Evolutionary conservation across 2,888 invertebrate species (phyloP), one percentile per base, ranked within the genome.

Genomic region (Cheilosia soror): DNA sequence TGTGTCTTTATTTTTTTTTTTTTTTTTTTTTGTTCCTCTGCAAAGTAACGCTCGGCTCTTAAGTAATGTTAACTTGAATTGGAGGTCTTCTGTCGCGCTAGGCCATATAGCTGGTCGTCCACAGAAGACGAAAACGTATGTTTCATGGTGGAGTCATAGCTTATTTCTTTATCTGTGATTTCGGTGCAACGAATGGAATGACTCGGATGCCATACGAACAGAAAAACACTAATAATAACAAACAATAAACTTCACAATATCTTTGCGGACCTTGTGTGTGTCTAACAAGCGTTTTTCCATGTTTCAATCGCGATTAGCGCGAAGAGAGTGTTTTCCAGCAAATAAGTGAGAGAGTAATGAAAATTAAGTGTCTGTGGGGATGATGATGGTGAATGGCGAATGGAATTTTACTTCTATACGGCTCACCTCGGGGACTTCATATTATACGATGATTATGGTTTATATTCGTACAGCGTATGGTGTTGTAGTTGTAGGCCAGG

Each of bases 91-190:
- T 85, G 84, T 80, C 75, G 85, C 80, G 71, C 66, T 69, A 75
- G 63, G 77, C 77, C 55, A 55, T 15, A 76, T 31, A 37, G 20
- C 20, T 20, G 20, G 11, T 37, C 37, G 37, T 11, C 11, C 37
- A 4, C 37, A 60, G 51, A 58, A 79, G 51, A 31, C 40, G 42
- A 33, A 62, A 79, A 71, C 62, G 37, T 69, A 69, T 68, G 77
- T 68, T 68, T 60, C 73, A 58, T 55, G 57, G 33, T 31, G 51
- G 6, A 77, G 80, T 85, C 85, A 76, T 85, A 85, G 85, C 85
- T 85, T 85, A 85, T 85, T 85, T 85, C 85, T 85, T 85, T 85
- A 85, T 85, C 85, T 85, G 80, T 71, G 85, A 85, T 76, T 76
- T 76, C 76, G 31, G 51, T 57, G 57, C 68, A 78, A 78, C 57